Evolutionary conservation across 2,113 vertebrate species (phyloP), one percentile per base, ranked within the genome.

Genomic region (Entomyzon cyanotis): DNA sequence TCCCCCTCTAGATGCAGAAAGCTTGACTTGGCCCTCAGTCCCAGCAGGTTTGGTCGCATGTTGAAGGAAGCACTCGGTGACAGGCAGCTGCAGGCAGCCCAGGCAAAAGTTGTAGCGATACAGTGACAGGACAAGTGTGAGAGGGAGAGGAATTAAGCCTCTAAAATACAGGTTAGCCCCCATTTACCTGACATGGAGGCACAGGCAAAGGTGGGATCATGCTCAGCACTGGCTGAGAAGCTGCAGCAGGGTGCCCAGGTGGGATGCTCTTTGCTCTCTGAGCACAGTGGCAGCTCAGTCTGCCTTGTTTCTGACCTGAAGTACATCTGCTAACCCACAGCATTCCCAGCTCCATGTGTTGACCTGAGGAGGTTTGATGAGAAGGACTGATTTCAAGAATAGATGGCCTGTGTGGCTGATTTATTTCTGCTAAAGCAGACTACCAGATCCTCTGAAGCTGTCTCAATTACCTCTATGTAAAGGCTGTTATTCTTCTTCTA

Each of bases 361-460:
- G 97, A 97, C 97, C 96, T 95, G 90, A 92, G 92, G 92, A 96
- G 92, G 95, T 95, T 91, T 60, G 96, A 96, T 95, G 96, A 88
- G 91, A 95, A 93, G 93, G 96, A 97, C 97, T 97, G 90, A 86
- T 96, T 96, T 98, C 95, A 98, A 95, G 70, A 85, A 78, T 47
- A 97, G 96, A 97, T 94, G 97, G 97, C 94, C 97, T 97, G 90
- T 67, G 55, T 90, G 73, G 88, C 95, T 98, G 98, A 99, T 98
- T 98, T 98, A 98, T 98, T 98, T 97, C 96, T 86, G 70, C 58
- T 95, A 96, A 97, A 98, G 98, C 97, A 98, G 98, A 98, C 97
- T 98, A 97, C 97, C 79, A 94, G 95, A 96, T 90, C 96, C 95
- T 97, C 93, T 46, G 92, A 94, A 94, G 97, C 96, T 60, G 96